Conservation (phyloP, 1,140 invertebrate species). For the Monomorium pharaonis region DNA sequence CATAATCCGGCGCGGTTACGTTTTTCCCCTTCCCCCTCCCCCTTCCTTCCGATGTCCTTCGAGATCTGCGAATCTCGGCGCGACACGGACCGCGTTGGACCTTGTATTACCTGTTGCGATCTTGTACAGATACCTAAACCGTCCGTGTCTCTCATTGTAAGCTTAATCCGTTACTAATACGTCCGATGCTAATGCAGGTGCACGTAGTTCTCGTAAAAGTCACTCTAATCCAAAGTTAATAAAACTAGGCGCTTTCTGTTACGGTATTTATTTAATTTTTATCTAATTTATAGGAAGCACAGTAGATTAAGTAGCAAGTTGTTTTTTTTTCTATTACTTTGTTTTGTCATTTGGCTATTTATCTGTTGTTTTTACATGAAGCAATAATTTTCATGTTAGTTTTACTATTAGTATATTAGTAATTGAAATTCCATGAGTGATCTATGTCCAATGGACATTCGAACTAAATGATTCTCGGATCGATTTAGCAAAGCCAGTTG, state of each 20-base stretch:
- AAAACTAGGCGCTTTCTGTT: neutral
- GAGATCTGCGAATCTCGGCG: slow-evolving; percentile 51
- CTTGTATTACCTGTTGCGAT: slow-evolving; percentile 67
- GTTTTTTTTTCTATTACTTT: neutral
- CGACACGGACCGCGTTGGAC: slow-evolving; percentile 58
- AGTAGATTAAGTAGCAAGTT: neutral
- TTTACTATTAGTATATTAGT: too few species aligned
- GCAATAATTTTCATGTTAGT: neutral
- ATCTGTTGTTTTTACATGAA: neutral
- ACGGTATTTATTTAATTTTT: neutral
- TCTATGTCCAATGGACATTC: neutral
- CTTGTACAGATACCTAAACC: slow-evolving; percentile 30
- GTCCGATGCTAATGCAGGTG: neutral
- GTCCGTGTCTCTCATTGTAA: slow-evolving; percentile 36
- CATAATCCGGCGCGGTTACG: slow-evolving; percentile 34
- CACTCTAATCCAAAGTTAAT: neutral
- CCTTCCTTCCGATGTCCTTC: slow-evolving; percentile 33
- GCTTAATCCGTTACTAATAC: slow-evolving; percentile 27
- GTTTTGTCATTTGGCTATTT: neutral
- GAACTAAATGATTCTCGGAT: neutral
- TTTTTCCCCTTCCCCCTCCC: slow-evolving; percentile 8
- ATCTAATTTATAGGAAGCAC: neutral
- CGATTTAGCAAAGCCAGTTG: neutral
- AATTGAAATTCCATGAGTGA: neutral
- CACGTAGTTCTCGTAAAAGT: neutral